phyloP scores from a whole-genome alignment of 2,888 invertebrate species.

The Heliothis peltigera region DNA sequence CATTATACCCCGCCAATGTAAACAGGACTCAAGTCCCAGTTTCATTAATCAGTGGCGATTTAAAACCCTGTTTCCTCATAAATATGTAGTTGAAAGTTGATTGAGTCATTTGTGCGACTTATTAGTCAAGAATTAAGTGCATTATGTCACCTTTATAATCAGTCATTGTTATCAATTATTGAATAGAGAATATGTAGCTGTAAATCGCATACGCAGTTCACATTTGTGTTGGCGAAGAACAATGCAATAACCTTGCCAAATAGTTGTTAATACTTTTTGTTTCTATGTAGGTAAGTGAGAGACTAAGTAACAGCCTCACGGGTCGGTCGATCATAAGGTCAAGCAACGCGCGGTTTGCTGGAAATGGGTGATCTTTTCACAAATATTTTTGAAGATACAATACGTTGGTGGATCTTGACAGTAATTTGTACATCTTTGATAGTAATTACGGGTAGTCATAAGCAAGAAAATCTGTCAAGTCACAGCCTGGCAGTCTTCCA shows the following conservation, averaged over 20 bases:
- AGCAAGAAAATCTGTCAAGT: too few species aligned
- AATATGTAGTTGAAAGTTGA: constrained; percentile 46
- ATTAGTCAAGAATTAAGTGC: constrained; percentile 37
- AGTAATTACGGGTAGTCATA: too few species aligned
- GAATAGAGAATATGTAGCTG: constrained; percentile 30
- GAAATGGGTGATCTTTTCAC: too few species aligned
- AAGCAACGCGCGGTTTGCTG: too few species aligned
- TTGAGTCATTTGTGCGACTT: constrained; percentile 33
- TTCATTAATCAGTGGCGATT: constrained; percentile 37
- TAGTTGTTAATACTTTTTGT: constrained; percentile 36
- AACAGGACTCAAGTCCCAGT: constrained; percentile 13
- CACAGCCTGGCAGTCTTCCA: too few species aligned
- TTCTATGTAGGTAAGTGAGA: constrained; percentile 10
- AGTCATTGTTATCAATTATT: constrained; percentile 43
- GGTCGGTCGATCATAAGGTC: too few species aligned
- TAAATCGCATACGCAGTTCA: constrained; percentile 34
- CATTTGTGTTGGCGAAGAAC: constrained; percentile 47
- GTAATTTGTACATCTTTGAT: too few species aligned
- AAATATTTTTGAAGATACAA: too few species aligned
- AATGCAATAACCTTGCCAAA: constrained; percentile 56
- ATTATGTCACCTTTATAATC: constrained; percentile 57
- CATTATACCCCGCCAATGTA: constrained; percentile 10
- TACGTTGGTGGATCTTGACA: too few species aligned
- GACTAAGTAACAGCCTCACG: too few species aligned
- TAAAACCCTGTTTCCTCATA: constrained; percentile 33